Evolutionary conservation across 2,888 invertebrate genomes (phyloP).

Genomic region (Chrysodeixis includens): DNA sequence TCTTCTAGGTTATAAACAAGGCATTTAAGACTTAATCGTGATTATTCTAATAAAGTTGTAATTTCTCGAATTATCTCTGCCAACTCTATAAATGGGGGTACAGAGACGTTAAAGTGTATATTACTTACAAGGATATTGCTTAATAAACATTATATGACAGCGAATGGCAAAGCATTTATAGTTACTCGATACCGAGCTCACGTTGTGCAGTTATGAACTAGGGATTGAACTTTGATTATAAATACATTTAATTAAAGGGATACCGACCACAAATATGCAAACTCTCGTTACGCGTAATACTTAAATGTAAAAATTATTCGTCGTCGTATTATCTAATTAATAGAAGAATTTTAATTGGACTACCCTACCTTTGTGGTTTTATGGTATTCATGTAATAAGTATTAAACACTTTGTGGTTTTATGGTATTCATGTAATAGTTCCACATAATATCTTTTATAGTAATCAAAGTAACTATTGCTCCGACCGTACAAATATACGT

Average conservation of each 20-base stretch:
- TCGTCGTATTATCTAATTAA: no score
- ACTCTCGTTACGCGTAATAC: not conserved
- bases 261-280: not conserved
- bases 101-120: slow-evolving; percentile 13
- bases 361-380: no score
- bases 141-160: slow-evolving; percentile 14
- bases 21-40: not conserved
- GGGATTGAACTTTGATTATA: slow-evolving; percentile 7
- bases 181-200: slow-evolving; percentile 9
- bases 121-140: slow-evolving; percentile 16
- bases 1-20: not conserved
- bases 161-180: slow-evolving; percentile 10
- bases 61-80: not conserved
- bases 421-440: no score
- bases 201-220: slow-evolving; percentile 4
- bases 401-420: no score
- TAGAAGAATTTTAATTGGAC: no score
- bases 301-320: not conserved
- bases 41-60: not conserved
- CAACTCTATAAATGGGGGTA: slow-evolving; percentile 7
- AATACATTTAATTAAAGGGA: slow-evolving; percentile 4
- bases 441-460: no score
- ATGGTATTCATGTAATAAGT: no score
- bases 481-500: no score
- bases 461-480: no score